Base-by-base conservation (phyloP, 2,797 vertebrate genomes). In the Neosilurus mollespiculum region DNA sequence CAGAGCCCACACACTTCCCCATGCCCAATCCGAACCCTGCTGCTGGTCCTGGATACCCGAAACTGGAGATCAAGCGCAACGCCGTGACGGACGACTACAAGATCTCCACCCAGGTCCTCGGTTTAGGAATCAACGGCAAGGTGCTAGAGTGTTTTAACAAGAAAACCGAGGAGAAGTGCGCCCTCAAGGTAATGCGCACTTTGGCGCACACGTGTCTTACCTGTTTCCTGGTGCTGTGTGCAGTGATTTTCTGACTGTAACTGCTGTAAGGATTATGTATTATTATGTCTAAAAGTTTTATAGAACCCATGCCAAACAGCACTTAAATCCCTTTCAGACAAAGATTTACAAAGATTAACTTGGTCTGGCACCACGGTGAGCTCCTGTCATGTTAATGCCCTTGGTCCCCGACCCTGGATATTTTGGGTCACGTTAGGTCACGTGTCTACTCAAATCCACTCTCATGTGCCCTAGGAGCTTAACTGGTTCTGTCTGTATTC, bases 111-210 rank as follows among this genome's bases (percentile, higher is more conserved):
- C 95, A 96, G 85, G 98, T 99, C 70, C 93, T 99, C 91, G 98
- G 98, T 22, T 92, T 99, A 86, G 98, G 98, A 65, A 97, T 99
- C 92, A 99, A 98, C 73, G 98, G 98, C 82, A 99, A 98, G 93
- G 98, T 99, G n/a, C 88, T 98, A 83, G 95, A 98, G 89, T 99
- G 98, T 89, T 96, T 93, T 92, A 96, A 95, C 85, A 96, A 96
- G 92, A 95, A 93, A 88, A 97, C 95, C 0, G 96, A 96, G 87
- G 93, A 96, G 92, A 99, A 97, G 92, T 99, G 97, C 92, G 98
- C 98, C 2, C 92, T 99, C 88, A 99, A 99, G 97, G 98, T 99
- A 93, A 70, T 20, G 20, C 10, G 61, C 37, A 3, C 76, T 30
- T 11, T n/a, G 26, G 24, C 72, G 53, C 71, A 56, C 53, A 75